Base-by-base conservation (phyloP, 2,113 vertebrate species). In the Mobula hypostoma region DNA sequence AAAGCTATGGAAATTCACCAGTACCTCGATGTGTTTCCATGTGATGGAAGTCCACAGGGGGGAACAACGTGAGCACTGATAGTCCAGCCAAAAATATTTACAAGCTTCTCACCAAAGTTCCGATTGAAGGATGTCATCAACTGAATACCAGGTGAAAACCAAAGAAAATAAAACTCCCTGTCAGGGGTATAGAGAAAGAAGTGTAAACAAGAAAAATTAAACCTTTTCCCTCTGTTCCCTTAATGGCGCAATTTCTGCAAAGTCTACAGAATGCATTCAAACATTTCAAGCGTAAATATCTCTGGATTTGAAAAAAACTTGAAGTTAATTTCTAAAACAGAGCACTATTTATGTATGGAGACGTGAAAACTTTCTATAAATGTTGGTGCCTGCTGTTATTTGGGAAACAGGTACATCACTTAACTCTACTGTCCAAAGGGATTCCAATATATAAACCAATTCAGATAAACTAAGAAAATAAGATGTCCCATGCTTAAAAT, bases 41-140 rank as follows among this genome's bases (percentile, higher is more conserved):
- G 58, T n/a, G 56, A 88, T 88, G 83, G 61, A 88, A 0, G 61
- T 87, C 58, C 83, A 88, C 83, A n/a, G 58, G 83, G 83, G 83
- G 29, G 27, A 36, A 5, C 29, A 29, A 88, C 27, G 83, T 61
- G 61, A 56, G 83, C 83, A 88, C 58, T 27, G 61, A 11, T 56
- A 63, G 3, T 29, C 29, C 27, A 63, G 83, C 29, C 83, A 88
- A 88, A 88, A 88, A n/a, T 61, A 32, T 88, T 88, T 88, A 85
- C 56, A n/a, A n/a, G 9, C 12, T n/a, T n/a, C 83, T 63, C 58
- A 88, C 83, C n/a, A 11, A 63, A 87, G 11, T 87, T 15, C 83
- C 61, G 9, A 27, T 56, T 29, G 29, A n/a, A 88, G 27, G 27
- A 88, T n/a, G 24, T 88, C 7, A n/a, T 58, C 58, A 88, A 88